Percentiles rank a stretch among this genome's conserved stretches.
phyloP scores from a whole-genome alignment of 2,888 invertebrate species.

The Cheilosia vulpina region DNA sequence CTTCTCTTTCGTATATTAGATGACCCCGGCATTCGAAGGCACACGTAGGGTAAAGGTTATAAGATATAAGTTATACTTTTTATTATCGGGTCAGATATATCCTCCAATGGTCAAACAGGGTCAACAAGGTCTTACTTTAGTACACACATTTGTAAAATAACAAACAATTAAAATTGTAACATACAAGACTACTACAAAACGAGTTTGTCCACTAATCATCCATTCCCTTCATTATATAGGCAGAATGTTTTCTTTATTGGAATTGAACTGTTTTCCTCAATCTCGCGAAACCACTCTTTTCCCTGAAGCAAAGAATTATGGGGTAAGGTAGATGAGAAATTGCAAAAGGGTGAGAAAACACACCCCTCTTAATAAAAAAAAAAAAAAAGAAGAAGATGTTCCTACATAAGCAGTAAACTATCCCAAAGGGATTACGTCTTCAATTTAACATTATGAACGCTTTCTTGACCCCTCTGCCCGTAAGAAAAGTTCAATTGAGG shows the following conservation, averaged over 20 bases:
- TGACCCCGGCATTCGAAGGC: slow-evolving; percentile 59
- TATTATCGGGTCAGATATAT: slow-evolving; percentile 56
- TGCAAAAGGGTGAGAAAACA: slow-evolving; percentile 64
- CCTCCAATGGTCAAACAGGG: slow-evolving; percentile 70
- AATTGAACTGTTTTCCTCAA: slow-evolving; percentile 17
- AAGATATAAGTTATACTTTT: slow-evolving; percentile 31
- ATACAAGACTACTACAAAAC: slow-evolving; percentile 61
- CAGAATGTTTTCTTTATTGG: neutral
- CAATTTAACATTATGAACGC: slow-evolving; percentile 66
- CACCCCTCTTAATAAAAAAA: slow-evolving; percentile 55
- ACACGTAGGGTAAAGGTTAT: slow-evolving; percentile 74
- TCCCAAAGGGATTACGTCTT: slow-evolving; percentile 73
- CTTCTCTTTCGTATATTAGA: slow-evolving; percentile 13
- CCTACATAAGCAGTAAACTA: slow-evolving; percentile 58
- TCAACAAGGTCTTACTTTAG: slow-evolving; percentile 64
- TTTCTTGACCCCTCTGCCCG: slow-evolving; percentile 50
- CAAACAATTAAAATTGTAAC: slow-evolving; percentile 70
- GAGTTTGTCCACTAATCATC: slow-evolving; percentile 57
- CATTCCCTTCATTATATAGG: slow-evolving; percentile 4
- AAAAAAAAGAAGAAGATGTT: slow-evolving; percentile 13
- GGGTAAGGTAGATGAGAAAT: slow-evolving; percentile 11
- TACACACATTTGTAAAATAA: slow-evolving; percentile 53
- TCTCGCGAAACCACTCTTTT: slow-evolving; percentile 35
- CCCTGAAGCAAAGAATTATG: slow-evolving; percentile 46
- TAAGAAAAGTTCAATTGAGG: slow-evolving; percentile 60